Evolutionary conservation across 2,797 vertebrate genomes (phyloP), one percentile per base, ranked within the genome.

Genomic region (Propithecus perrieri): DNA sequence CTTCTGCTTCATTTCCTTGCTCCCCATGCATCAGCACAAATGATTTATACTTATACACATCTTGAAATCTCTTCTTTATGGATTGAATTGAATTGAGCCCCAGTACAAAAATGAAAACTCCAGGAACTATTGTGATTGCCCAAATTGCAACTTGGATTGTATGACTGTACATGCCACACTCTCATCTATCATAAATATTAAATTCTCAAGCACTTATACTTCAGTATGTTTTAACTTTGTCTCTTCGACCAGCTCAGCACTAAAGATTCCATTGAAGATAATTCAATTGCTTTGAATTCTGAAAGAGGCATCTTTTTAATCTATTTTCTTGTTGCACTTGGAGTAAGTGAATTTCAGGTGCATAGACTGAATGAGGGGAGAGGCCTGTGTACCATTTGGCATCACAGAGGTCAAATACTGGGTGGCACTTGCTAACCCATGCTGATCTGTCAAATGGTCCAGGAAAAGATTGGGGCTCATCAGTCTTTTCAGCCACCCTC

Each of bases 101-200:
- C 97, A 98, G 96, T 97, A 97, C 90, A 97, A 98, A 98, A 98
- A 98, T 98, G 98, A 98, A 98, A 98, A 97, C 98, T 98, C 98
- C 96, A 88, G 97, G 96, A 98, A 98, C 98, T 98, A 97, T 98
- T 98, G 98, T 98, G 98, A 98, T 98, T 95, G 95, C 81, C 96
- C 97, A 98, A 98, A 98, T 98, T 98, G 96, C 97, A 98, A 97
- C 96, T 98, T 98, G 93, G 97, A 98, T 97, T 96, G 87, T 98
- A 22, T 98, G 98, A 97, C 98, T 97, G 95, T 97, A 95, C 97
- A 95, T 97, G 98, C 96, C 96, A 98, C 84, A 97, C 93, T 97
- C 89, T 97, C 98, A 95, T 98, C 98, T 98, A 97, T 98, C 98
- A 98, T 98, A 97, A 98, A 98, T 98, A 98, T 98, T 98, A 97